A percentile compares a stretch with the other conserved stretches of the same genome.
Evolutionary conservation across 2,113 vertebrate species (phyloP).

Genomic region (Callipepla californica): DNA sequence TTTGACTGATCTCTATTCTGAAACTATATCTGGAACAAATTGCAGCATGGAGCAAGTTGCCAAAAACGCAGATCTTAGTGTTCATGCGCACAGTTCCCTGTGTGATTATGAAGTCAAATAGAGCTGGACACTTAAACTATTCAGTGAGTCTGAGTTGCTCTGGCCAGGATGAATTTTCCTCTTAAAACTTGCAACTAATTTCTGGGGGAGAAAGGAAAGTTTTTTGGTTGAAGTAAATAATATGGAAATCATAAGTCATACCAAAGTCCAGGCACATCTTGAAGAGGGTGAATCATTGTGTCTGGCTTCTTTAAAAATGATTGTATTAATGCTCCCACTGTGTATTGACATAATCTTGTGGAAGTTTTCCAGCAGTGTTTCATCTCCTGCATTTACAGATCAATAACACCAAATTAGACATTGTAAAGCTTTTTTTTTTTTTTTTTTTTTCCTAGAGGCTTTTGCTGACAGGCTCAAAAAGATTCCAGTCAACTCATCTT

Average conservation of each 20-base stretch:
- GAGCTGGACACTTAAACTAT: neutral
- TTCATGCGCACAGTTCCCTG: rapidly evolving
- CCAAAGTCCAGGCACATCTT: neutral
- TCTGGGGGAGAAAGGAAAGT: neutral
- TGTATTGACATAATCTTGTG: slow-evolving; percentile 42
- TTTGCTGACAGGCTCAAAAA: neutral
- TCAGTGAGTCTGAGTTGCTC: neutral
- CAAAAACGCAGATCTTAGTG: neutral
- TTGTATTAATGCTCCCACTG: neutral
- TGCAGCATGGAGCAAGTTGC: neutral
- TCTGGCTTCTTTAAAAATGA: neutral
- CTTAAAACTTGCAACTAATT: neutral
- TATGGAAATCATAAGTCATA: neutral
- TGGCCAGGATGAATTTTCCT: neutral
- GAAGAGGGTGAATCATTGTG: neutral
- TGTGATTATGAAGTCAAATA: neutral
- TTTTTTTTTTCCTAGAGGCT: neutral
- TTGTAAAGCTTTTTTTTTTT: neutral
- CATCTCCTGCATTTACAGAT: slow-evolving; percentile 37
- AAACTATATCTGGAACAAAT: neutral
- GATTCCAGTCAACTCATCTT: neutral
- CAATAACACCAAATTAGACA: slow-evolving; percentile 44
- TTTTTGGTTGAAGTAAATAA: neutral
- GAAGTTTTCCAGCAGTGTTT: slow-evolving; percentile 35
- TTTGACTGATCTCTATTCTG: neutral